Base-by-base conservation (phyloP, 1,140 invertebrate genomes). In the Anastrepha ludens region DNA sequence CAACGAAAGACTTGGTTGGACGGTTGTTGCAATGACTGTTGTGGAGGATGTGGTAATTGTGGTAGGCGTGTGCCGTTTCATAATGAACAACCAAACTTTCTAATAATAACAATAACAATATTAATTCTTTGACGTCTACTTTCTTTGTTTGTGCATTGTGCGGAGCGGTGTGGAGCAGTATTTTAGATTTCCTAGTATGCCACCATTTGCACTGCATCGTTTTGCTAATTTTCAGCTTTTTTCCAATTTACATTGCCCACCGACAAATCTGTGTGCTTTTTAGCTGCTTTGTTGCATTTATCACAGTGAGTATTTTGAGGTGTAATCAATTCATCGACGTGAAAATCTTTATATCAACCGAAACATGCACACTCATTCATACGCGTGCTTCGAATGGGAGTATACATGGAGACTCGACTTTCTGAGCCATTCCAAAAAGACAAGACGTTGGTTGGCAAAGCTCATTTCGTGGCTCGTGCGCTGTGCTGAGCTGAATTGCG, bases 21-120 rank as follows among this genome's bases (percentile, higher is more conserved):
- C 15, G 44, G 41, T 44, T 3, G 41, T 44, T 74, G n/a, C 5
- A 55, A 55, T 81, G n/a, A 2, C 50, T 81, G 44, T 9, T 81
- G 67, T 74, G 67, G 67, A 41, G 67, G 67, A 47, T 29, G 15
- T 44, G 67, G 41, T 6, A 81, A 81, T 29, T 20, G n/a, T 81
- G 50, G 47, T 81, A 20, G 47, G 74, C 74, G 74, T 78, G 41
- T 20, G 44, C 17, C 74, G 47, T 9, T 78, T 20, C 20, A 81
- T 55, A 55, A 81, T 81, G 20, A 81, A 81, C 47, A 29, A 55
- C 8, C 74, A 55, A 55, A 81, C 74, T 81, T 81, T 81, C 74
- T 81, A 81, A 81, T 81, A 50, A 55, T 81, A 58, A 74, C 70
- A 74, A 74, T 74, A 55, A 81, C 50, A 81, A 55, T 81, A 81